A percentile compares a stretch with the other conserved stretches of the same genome.
phyloP scores from a whole-genome alignment of 2,797 vertebrate genomes.

The Centroberyx gerrardi region DNA sequence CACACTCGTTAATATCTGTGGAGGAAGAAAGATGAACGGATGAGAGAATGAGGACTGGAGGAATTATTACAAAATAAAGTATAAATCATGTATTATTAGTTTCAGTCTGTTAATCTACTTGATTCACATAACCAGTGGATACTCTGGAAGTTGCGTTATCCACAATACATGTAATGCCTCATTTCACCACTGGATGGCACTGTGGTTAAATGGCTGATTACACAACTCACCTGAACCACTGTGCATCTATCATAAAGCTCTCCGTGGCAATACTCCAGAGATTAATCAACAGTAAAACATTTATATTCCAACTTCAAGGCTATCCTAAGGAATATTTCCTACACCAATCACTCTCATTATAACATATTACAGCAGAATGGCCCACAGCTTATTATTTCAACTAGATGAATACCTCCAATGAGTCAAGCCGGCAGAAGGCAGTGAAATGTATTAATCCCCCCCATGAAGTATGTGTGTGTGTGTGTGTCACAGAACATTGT shows the following conservation, averaged over 20 bases:
- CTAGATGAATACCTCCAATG: slow-evolving; percentile 20
- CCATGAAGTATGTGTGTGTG: slow-evolving; percentile 11
- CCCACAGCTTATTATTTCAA: slow-evolving; percentile 19
- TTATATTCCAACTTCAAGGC: neutral
- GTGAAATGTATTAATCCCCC: slow-evolving; percentile 2
- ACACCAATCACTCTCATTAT: slow-evolving; percentile 25
- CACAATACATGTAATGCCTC: neutral
- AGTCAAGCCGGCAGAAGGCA: slow-evolving; percentile 30
- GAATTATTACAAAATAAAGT: slow-evolving; percentile 1
- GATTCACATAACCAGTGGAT: no score
- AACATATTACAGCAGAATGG: slow-evolving; percentile 17
- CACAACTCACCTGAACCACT: neutral
- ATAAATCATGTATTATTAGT: slow-evolving; percentile 31
- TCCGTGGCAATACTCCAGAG: neutral
- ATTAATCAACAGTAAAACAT: slow-evolving; percentile 33
- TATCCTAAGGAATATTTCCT: slow-evolving; percentile 2
- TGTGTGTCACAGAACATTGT: slow-evolving; percentile 22
- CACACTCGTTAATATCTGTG: slow-evolving; percentile 92
- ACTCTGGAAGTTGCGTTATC: neutral
- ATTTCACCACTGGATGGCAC: slow-evolving; percentile 78
- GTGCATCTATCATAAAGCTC: neutral
- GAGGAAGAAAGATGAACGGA: slow-evolving; percentile 32
- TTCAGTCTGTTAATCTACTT: slow-evolving; percentile 5
- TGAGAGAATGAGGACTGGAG: neutral
- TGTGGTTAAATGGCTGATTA: slow-evolving; percentile 67